phyloP scores from a whole-genome alignment of 35 echinoderm and acorn worm species.

The Eucidaris tribuloides region DNA sequence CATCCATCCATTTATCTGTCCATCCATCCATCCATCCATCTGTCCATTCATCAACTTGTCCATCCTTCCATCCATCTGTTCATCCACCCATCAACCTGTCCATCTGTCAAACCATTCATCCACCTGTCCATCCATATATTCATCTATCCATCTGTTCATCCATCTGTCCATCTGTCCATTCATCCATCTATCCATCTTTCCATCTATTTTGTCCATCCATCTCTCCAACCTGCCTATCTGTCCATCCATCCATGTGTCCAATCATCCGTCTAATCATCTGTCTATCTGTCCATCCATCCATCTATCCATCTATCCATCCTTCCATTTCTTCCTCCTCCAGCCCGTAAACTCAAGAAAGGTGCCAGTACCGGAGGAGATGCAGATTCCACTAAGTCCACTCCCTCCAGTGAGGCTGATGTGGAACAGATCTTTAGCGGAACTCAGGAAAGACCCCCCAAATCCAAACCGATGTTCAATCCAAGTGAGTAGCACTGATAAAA shows the following conservation, averaged over 20 bases:
- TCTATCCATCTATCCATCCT: neutral
- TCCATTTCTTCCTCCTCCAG: neutral
- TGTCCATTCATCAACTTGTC: neutral
- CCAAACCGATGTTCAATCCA: constrained; percentile 22
- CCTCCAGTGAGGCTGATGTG: constrained; percentile 14
- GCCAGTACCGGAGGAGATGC: neutral
- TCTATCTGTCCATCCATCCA: neutral
- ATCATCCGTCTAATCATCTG: neutral
- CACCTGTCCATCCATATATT: too few relatives aligned
- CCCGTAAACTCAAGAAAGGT: neutral
- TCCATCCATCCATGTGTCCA: neutral
- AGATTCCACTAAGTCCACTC: constrained; percentile 3
- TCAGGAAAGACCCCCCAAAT: neutral
- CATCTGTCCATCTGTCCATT: too few relatives aligned
- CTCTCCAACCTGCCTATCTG: neutral
- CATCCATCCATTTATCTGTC: too few relatives aligned
- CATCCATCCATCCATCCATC: too few relatives aligned
- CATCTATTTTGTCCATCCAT: neutral
- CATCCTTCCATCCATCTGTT: too few relatives aligned
- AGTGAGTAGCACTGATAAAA: neutral
- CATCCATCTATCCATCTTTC: too few relatives aligned
- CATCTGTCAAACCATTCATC: neutral
- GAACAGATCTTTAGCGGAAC: constrained; percentile 31
- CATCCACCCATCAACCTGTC: too few relatives aligned
- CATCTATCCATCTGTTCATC: too few relatives aligned